Base-by-base conservation (phyloP, 2,113 vertebrate genomes). In the Atlantisia rogersi region DNA sequence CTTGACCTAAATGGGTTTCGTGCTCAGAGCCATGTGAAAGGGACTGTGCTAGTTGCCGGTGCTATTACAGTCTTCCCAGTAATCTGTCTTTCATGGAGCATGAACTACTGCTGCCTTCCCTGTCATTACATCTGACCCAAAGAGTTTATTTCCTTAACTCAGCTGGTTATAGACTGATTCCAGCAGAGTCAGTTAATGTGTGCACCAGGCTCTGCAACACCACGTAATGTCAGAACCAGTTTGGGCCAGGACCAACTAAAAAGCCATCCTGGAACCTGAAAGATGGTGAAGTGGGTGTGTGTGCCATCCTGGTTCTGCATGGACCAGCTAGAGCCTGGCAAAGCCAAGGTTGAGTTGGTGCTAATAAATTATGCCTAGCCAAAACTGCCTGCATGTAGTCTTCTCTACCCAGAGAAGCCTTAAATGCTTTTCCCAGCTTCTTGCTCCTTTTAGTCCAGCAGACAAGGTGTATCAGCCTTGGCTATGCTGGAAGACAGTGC, bases 181-280 rank as follows among this genome's bases (percentile, higher is more conserved):
- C 22, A 20, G 37, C 67, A 53, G 40, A 53, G 42, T 58, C 22
- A n/a, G 59, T 62, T 67, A 24, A 22, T 10, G 9, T 63, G 55
- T 88, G 42, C 28, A 37, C 42, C 28, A 32, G 48, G 18, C 40
- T 79, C 39, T 82, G 70, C 68, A 88, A 42, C 21, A 22, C n/a
- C 0, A 0, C 0, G 0, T 52, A 15, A 70, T 90, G 29, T 71
- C 50, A 63, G 85, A 52, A 25, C 25, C 78, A 35, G 2, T 76
- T 65, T 58, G 86, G 39, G 53, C 26, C 48, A 65, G 50, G 68
- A 11, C 37, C 26, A 14, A 3, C 26, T 50, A 7, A 80, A 82
- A 62, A 55, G 24, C 63, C 19, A 13, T 31, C 6, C 40, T 67
- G 81, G 28, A 52, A 44, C 12, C 19, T 74, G 40, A 59, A 63